Conservation (phyloP, 2,888 invertebrate genomes). For the Crepidodera aurea region DNA sequence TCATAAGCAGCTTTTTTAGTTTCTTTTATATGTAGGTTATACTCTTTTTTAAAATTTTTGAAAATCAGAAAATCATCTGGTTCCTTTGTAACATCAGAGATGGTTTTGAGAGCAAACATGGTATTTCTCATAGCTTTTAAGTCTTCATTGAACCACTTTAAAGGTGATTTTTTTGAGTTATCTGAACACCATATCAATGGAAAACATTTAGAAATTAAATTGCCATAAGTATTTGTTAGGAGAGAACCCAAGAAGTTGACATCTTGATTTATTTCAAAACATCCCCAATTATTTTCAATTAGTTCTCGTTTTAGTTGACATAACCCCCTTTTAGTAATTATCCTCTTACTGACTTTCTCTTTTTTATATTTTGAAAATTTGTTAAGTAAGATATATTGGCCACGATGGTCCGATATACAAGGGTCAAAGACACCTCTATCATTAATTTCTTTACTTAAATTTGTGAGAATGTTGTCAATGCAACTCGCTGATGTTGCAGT, state of each 20-base stretch:
- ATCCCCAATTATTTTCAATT: background rate
- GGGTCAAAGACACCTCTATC: background rate
- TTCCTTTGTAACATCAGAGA: constrained; percentile 10
- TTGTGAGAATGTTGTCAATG: background rate
- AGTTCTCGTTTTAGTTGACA: background rate
- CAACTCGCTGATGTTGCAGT: background rate
- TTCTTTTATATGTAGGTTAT: background rate
- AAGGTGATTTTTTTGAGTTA: constrained; percentile 1
- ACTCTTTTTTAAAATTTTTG: constrained; percentile 1
- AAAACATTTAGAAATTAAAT: background rate
- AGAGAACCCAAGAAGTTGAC: background rate
- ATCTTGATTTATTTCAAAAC: background rate
- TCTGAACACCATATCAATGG: background rate
- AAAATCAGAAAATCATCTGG: constrained; percentile 3
- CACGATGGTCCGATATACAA: background rate
- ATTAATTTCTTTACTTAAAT: background rate
- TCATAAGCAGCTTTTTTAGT: constrained; percentile 11
- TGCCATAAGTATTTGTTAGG: background rate
- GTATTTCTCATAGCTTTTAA: constrained; percentile 1
- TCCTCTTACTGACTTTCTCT: background rate
- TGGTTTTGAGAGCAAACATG: constrained; percentile 5
- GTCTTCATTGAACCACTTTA: constrained; percentile 12
- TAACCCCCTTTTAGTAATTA: background rate
- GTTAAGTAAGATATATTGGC: background rate
- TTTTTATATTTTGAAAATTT: background rate